A percentile compares a stretch with the other conserved stretches of the same genome.
Conservation (phyloP, 2,113 vertebrate genomes). For the Python bivittatus region DNA sequence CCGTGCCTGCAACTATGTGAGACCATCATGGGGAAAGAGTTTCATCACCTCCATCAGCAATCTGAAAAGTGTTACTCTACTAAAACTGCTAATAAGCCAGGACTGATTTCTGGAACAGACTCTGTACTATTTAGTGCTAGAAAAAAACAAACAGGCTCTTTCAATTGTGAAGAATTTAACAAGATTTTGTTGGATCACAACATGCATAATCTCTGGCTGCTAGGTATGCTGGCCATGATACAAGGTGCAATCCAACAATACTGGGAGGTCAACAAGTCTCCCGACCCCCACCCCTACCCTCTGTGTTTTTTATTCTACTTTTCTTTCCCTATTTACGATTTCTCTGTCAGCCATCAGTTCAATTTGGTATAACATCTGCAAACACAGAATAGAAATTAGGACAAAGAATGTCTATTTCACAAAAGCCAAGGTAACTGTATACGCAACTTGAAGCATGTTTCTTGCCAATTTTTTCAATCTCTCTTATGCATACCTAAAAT, state of each 20-base stretch:
- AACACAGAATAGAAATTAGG: neutral
- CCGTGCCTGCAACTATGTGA: no score
- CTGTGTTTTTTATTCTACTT: neutral
- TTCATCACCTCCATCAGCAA: neutral
- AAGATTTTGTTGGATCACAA: no score
- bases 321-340: neutral
- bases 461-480: constrained; percentile 72
- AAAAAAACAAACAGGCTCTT: neutral
- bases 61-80: neutral
- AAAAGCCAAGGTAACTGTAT: constrained; percentile 66
- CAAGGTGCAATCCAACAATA: neutral
- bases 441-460: constrained; percentile 55
- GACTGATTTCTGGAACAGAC: neutral
- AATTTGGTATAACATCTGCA: neutral
- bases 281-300: no score
- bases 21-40: neutral
- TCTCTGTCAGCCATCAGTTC: neutral
- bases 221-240: neutral
- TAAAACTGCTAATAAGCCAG: neutral
- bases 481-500: constrained; percentile 75
- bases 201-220: neutral
- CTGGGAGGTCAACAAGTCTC: neutral
- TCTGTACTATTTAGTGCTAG: neutral
- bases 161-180: neutral
- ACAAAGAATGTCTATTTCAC: constrained; percentile 68